Conservation (phyloP, 2,113 vertebrate species). For the Ornithorhynchus anatinus region DNA sequence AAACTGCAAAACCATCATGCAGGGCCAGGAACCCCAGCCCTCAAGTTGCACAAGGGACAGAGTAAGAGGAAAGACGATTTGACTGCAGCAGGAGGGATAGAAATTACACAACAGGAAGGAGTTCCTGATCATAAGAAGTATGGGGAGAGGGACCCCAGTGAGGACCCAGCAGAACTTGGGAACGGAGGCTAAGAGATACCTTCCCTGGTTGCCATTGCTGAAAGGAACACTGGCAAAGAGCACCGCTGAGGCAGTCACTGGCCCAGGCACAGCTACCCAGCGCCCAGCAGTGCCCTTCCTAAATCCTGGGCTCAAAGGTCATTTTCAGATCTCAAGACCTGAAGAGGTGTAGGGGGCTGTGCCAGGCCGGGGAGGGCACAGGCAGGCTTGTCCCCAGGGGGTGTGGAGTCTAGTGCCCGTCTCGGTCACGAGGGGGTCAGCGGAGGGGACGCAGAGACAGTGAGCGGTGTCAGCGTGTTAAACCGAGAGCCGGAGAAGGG, state of each 20-base stretch:
- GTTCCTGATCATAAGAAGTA: not conserved
- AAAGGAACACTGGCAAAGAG: too few species aligned
- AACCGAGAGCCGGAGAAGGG: constrained; percentile 14
- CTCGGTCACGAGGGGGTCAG: not conserved
- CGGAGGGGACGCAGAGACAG: not conserved
- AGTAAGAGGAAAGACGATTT: not conserved
- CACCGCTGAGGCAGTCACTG: too few species aligned
- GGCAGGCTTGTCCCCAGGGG: too few species aligned
- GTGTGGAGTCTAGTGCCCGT: not conserved
- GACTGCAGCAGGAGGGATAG: constrained; percentile 14
- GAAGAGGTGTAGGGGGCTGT: too few species aligned
- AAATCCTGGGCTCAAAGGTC: too few species aligned
- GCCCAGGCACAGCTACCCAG: too few species aligned
- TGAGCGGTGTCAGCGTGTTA: not conserved
- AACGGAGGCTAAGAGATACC: too few species aligned
- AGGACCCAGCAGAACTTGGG: too few species aligned
- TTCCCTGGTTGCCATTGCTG: too few species aligned
- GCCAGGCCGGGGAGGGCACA: too few species aligned
- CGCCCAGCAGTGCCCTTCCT: too few species aligned
- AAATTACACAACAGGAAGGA: constrained; percentile 22
- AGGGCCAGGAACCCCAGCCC: constrained; percentile 14
- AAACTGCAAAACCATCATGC: not conserved
- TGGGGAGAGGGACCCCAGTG: constrained; percentile 7
- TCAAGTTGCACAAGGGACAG: not conserved
- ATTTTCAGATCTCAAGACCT: too few species aligned